These are phyloP conservation scores for Ptyas mucosa DNA, from an alignment of 2,113 vertebrate genomes.

Conservation along the genomic window DNA sequence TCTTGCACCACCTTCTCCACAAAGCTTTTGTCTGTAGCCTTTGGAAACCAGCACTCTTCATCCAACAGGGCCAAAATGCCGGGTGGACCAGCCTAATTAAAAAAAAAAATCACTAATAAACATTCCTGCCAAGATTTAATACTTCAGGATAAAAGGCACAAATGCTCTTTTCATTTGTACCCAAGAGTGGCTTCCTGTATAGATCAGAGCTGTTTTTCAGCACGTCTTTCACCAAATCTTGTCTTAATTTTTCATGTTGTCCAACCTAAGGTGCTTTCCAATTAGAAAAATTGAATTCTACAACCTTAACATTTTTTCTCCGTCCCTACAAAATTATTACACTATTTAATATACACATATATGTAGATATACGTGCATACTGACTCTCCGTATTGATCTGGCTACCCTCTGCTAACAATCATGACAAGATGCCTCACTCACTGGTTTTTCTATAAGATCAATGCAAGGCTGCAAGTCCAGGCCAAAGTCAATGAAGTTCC, in stretches of 20 bases:
- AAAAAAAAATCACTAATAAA: not conserved
- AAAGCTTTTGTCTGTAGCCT: slow-evolving; percentile 97
- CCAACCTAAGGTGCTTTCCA: not conserved
- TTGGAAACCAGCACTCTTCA: slow-evolving; percentile 99
- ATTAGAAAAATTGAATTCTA: not conserved
- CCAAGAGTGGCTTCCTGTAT: not conserved
- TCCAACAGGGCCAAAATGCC: slow-evolving; percentile 94
- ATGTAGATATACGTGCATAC: too few relatives aligned
- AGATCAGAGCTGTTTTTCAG: not conserved
- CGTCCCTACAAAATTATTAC: not conserved
- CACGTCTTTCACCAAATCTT: not conserved
- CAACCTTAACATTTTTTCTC: not conserved
- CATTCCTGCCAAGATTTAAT: not conserved
- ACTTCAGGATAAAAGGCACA: not conserved
- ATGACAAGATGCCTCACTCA: slow-evolving; percentile 55
- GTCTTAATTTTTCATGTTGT: not conserved
- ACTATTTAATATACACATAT: not conserved
- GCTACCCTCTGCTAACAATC: not conserved
- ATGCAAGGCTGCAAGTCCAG: slow-evolving; percentile 89
- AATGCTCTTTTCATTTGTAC: not conserved
- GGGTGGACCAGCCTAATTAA: slow-evolving; percentile 86
- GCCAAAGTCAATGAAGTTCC: slow-evolving; percentile 92
- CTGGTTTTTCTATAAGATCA: slow-evolving; percentile 93
- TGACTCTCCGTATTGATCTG: not conserved
- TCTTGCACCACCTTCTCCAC: slow-evolving; percentile 97